These are phyloP conservation scores for Pan paniscus DNA, from an alignment of 2,113 vertebrate genomes.

Conservation along the genomic window DNA sequence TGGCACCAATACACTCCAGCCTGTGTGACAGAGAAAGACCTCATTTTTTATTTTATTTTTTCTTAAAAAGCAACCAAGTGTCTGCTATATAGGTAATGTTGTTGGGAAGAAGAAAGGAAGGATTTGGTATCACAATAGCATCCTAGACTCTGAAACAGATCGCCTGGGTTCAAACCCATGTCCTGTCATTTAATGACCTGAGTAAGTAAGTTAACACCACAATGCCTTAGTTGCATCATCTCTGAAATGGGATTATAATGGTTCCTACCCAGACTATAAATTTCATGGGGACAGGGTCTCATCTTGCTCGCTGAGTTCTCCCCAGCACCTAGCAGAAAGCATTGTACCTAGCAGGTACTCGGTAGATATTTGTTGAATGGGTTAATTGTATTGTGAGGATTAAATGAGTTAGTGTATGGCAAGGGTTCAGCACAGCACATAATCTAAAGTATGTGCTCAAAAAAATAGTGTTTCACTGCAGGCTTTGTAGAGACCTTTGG, in stretches of 20 bases:
- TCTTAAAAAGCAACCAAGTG: background rate
- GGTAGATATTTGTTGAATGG: background rate
- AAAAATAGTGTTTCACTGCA: background rate
- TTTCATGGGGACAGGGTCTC: background rate
- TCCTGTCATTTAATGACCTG: background rate
- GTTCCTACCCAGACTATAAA: background rate
- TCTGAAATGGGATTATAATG: background rate
- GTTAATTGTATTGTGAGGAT: background rate
- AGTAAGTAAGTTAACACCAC: background rate
- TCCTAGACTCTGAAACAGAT: background rate
- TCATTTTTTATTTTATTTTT: too few relatives aligned
- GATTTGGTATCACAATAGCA: background rate
- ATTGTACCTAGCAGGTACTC: background rate
- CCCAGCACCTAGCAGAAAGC: background rate
- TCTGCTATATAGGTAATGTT: background rate
- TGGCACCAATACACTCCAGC: background rate
- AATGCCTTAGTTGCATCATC: background rate
- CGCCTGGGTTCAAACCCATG: background rate
- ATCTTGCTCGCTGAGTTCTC: background rate
- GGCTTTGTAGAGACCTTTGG: background rate
- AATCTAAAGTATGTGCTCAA: background rate
- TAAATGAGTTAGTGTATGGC: background rate
- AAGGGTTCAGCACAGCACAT: background rate
- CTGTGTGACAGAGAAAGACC: too few relatives aligned
- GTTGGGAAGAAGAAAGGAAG: background rate